Evolutionary conservation across 1,140 invertebrate genomes (phyloP).

Genomic region (Drosophila arizonae): DNA sequence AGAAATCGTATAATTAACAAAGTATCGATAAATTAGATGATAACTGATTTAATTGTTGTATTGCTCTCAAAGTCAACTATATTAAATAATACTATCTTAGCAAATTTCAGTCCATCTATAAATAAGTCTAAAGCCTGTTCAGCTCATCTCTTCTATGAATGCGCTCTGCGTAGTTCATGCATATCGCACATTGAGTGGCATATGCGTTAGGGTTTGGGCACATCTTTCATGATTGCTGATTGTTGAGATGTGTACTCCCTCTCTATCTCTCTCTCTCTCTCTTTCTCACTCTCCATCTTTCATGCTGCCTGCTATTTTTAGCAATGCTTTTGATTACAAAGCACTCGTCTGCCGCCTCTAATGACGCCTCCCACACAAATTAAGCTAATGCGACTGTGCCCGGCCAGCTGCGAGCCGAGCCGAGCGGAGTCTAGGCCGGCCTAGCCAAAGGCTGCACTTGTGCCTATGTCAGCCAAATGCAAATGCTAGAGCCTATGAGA

Average conservation of each 20-base stretch:
- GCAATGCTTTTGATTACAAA: conserved; percentile 62
- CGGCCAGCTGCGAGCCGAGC: conserved; percentile 33
- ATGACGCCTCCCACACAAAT: conserved; percentile 73
- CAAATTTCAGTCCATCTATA: no score
- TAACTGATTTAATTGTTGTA: no score
- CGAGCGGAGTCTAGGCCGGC: conserved; percentile 12
- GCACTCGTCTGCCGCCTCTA: conserved; percentile 46
- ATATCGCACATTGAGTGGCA: conserved; percentile 28
- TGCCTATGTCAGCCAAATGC: conserved; percentile 60
- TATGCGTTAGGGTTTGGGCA: conserved; percentile 18
- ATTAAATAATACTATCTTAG: no score
- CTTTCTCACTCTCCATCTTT: neutral
- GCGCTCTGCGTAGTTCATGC: neutral
- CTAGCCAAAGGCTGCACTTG: conserved; percentile 61
- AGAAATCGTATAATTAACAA: no score
- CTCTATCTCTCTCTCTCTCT: conserved; percentile 8
- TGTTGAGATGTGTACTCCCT: conserved; percentile 48
- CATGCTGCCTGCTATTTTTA: neutral
- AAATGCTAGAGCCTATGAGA: conserved; percentile 63
- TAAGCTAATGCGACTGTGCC: conserved; percentile 67
- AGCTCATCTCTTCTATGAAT: no score
- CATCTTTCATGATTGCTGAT: conserved; percentile 60
- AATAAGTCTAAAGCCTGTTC: no score
- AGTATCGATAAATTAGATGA: no score
- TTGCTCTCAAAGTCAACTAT: no score